A percentile compares a stretch with the other conserved stretches of the same genome.
These are phyloP conservation scores for Camelus bactrianus DNA, from an alignment of 2,113 vertebrate species.

Conservation along the genomic window DNA sequence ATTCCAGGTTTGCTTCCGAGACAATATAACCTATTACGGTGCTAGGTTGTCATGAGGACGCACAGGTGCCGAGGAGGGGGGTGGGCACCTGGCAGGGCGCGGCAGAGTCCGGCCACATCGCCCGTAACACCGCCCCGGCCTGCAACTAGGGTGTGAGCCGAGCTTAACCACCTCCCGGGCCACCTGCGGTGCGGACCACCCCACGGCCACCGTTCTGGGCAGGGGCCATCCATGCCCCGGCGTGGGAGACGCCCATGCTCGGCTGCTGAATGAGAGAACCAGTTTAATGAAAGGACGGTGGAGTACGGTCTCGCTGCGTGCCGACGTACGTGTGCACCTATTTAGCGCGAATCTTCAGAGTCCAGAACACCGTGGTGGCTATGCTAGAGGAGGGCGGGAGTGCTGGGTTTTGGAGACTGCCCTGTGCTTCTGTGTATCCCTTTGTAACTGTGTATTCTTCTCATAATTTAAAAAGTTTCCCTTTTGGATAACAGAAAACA, in stretches of 20 bases:
- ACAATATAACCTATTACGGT: neutral
- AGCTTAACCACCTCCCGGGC: neutral
- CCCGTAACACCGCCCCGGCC: neutral
- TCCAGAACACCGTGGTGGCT: neutral
- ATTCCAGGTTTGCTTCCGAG: neutral
- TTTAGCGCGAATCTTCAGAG: neutral
- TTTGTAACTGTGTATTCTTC: neutral
- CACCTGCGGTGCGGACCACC: neutral
- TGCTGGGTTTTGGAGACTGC: neutral
- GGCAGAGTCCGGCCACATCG: neutral
- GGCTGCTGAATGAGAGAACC: neutral
- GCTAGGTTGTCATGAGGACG: neutral
- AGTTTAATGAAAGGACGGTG: neutral
- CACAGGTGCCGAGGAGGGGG: neutral
- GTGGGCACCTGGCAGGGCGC: neutral
- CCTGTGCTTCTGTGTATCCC: neutral
- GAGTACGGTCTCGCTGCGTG: neutral
- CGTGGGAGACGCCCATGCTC: neutral
- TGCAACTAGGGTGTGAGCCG: neutral
- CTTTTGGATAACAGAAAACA: neutral
- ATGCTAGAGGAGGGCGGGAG: neutral
- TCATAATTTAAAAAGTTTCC: neutral
- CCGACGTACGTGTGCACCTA: neutral
- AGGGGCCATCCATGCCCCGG: neutral
- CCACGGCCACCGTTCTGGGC: neutral